Evolutionary conservation across 1,140 invertebrate species (phyloP).

Genomic region (Caerostris extrusa): DNA sequence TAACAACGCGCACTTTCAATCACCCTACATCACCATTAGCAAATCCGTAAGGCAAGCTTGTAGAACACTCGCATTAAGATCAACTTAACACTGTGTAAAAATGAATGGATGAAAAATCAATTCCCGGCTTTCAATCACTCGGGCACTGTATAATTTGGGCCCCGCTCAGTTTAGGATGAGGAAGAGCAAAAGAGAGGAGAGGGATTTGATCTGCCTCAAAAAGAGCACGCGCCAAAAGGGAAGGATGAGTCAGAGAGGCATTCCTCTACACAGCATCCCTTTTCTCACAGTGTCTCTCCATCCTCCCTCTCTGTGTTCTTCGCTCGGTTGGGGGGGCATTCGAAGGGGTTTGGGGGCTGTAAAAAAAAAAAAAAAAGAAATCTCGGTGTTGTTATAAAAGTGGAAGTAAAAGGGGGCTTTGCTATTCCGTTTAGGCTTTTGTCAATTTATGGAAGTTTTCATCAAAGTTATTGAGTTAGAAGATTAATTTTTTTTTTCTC

Average conservation of each 20-base stretch:
- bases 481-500: background rate
- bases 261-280: slow-evolving; percentile 42
- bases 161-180: background rate
- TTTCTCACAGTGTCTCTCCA: slow-evolving; percentile 6
- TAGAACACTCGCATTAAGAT: slow-evolving; percentile 17
- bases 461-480: slow-evolving; percentile 22
- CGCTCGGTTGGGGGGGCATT: background rate
- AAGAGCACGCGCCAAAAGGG: slow-evolving; percentile 39
- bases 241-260: slow-evolving; percentile 62
- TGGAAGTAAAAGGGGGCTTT: background rate
- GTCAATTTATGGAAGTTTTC: slow-evolving; percentile 12
- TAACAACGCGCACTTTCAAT: background rate
- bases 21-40: background rate
- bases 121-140: slow-evolving; percentile 43
- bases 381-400: background rate
- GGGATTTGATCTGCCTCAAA: slow-evolving; percentile 58
- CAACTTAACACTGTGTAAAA: slow-evolving; percentile 33
- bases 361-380: background rate
- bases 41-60: background rate
- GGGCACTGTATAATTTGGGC: slow-evolving; percentile 38
- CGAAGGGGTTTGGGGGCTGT: background rate
- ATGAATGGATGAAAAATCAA: slow-evolving; percentile 46
- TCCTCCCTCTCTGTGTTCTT: background rate
- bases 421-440: background rate
- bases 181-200: slow-evolving; percentile 22